These are phyloP conservation scores for Drosophila pseudoobscura DNA, from an alignment of 1,140 invertebrate genomes.

Conservation along the genomic window DNA sequence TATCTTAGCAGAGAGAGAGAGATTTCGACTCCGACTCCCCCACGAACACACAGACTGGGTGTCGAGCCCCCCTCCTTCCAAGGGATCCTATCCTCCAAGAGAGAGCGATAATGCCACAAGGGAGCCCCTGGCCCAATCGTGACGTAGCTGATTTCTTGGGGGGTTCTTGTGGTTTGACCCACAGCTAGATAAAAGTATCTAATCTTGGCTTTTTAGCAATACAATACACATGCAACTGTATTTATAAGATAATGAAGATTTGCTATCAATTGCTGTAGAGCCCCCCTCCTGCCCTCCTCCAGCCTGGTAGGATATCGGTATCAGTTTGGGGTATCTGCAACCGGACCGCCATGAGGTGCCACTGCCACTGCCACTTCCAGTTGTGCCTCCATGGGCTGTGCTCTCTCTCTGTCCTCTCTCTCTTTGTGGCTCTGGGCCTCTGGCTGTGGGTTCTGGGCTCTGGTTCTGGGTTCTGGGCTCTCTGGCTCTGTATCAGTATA, in stretches of 20 bases:
- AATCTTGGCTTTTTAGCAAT: constrained; percentile 82
- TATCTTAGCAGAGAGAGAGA: constrained; percentile 75
- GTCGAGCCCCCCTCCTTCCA: constrained; percentile 58
- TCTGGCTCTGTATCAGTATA: constrained; percentile 73
- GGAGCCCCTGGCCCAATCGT: constrained; percentile 17
- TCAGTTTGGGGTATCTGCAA: constrained; percentile 74
- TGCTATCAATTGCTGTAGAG: constrained; percentile 77
- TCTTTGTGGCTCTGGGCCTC: not conserved
- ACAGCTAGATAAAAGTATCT: constrained; percentile 83
- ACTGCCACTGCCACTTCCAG: constrained; percentile 13
- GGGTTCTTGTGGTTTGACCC: constrained; percentile 56
- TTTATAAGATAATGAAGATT: constrained; percentile 83
- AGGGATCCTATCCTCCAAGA: constrained; percentile 21
- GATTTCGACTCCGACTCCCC: constrained; percentile 69
- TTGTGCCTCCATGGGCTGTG: not conserved
- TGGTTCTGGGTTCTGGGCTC: constrained; percentile 20
- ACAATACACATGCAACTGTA: constrained; percentile 52
- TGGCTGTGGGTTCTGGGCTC: not conserved
- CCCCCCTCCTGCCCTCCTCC: constrained; percentile 18
- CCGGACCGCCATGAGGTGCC: not conserved
- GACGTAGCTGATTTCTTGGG: constrained; percentile 73
- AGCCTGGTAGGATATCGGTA: constrained; percentile 58
- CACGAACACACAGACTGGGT: constrained; percentile 3
- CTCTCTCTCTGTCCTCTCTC: no score
- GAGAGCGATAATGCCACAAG: constrained; percentile 2